These are phyloP conservation scores for Cinclus cinclus DNA, from an alignment of 2,113 vertebrate genomes.

Conservation along the genomic window DNA sequence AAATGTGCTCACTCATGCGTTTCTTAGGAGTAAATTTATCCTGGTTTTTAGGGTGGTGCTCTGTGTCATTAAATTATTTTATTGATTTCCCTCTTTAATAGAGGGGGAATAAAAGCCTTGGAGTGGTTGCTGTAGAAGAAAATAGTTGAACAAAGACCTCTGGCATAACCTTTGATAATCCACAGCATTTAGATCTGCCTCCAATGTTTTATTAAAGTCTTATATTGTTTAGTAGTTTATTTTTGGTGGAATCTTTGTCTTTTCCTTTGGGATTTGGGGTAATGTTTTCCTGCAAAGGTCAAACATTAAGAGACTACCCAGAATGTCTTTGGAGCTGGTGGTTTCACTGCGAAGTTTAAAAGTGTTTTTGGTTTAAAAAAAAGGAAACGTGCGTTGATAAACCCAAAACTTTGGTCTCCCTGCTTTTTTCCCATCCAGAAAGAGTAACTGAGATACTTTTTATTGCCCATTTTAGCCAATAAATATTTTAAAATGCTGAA, in stretches of 20 bases:
- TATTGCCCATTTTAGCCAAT: background rate
- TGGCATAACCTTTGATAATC: background rate
- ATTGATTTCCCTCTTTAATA: background rate
- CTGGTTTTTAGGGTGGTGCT: background rate
- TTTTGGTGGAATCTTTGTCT: conserved; percentile 27
- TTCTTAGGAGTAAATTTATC: background rate
- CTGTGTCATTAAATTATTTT: background rate
- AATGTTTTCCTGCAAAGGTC: conserved; percentile 10
- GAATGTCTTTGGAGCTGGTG: background rate
- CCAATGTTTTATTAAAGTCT: conserved; percentile 39
- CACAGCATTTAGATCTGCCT: background rate
- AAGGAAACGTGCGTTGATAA: background rate
- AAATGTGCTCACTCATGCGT: background rate
- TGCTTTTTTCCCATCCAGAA: background rate
- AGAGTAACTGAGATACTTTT: background rate
- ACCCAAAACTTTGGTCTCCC: background rate
- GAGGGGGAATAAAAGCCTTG: background rate
- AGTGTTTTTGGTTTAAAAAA: background rate
- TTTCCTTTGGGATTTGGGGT: conserved; percentile 20
- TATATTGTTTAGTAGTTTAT: conserved; percentile 47
- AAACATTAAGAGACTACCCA: conserved; percentile 9
- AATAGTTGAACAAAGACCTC: background rate
- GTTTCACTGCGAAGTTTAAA: background rate
- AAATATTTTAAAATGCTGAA: background rate
- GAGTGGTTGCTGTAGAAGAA: background rate